A percentile compares a stretch with the other conserved stretches of the same genome.
Conservation (phyloP, 2,797 vertebrate genomes). For the Tenualosa thibaudeaui region DNA sequence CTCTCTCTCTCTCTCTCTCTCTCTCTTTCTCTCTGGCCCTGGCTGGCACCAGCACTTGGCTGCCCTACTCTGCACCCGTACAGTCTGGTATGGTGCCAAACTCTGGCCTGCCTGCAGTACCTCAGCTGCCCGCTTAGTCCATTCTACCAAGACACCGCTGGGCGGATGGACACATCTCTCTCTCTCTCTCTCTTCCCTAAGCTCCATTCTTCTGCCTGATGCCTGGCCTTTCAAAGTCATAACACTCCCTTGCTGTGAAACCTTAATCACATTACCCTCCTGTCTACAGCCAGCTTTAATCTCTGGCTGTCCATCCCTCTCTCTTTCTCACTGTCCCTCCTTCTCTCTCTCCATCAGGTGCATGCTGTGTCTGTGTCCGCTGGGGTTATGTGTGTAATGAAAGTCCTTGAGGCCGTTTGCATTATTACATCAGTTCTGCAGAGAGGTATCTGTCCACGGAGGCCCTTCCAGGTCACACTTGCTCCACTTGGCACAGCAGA, state of each 20-base stretch:
- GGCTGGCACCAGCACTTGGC: background rate
- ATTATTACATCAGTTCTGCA: background rate
- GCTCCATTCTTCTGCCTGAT: background rate
- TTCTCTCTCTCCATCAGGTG: background rate
- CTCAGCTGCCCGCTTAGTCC: too few species aligned
- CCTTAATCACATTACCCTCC: background rate
- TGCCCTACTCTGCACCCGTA: too few species aligned
- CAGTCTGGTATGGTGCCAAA: too few species aligned
- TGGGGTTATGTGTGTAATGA: background rate
- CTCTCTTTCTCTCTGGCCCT: background rate
- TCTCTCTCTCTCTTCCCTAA: background rate
- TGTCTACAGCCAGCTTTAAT: background rate
- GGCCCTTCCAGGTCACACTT: background rate
- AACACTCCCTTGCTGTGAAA: background rate
- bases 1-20: background rate
- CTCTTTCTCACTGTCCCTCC: background rate
- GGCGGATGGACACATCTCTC: background rate
- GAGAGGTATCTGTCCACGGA: background rate
- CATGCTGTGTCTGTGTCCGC: background rate
- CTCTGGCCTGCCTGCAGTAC: too few species aligned
- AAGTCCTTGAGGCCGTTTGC: background rate
- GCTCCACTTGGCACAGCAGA: background rate
- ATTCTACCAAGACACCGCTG: too few species aligned
- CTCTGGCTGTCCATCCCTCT: background rate
- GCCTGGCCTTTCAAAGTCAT: background rate